Base-by-base conservation (phyloP, 2,797 vertebrate genomes). In the Acanthurus leucopareius region DNA sequence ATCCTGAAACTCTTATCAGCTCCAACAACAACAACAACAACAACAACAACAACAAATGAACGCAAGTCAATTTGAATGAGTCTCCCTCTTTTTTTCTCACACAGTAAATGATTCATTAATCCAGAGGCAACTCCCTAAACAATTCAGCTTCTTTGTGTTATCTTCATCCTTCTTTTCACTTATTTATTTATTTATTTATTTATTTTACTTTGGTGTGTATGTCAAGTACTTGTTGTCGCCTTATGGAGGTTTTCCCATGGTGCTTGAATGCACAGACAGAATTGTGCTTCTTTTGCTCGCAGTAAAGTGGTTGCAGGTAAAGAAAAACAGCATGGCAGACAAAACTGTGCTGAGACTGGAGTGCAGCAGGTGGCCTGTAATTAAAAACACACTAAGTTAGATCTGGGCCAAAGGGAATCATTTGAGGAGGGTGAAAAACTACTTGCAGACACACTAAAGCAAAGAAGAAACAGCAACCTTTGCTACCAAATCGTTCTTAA, bases 301-400 rank as follows among this genome's bases (percentile, higher is more conserved):
- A 20, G 57, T 73, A 64, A 53, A 10, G 59, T 77, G 35, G 64
- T 71, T 75, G 38, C 35, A 42, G 66, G 28, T 32, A 32, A 32
- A 77, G 64, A 75, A 79, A 32, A 61, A 47, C 51, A 28, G 60
- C 58, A 15, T 4, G 35, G 63, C 54, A 49, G 61, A 74, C 54
- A 40, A 73, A 62, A 75, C 63, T 64, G 75, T 70, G 77, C 63
- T 75, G 84, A 74, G 77, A 80, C 59, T 54, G 35, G 45, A 77
- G 77, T 84, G 58, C 82, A 83, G 86, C 74, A 83, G 76, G 89
- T 84, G 80, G 83, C 49, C 84, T 74, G 84, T 91, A 87, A 92
- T 92, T 92, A 25, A 91, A 90, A 90, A 73, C 77, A 78, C 45
- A 63, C 73, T 40, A 61, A 72, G 54, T 57, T 88, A 84, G 77